Base-by-base conservation (phyloP, 2,113 vertebrate species). In the Tautogolabrus adspersus region DNA sequence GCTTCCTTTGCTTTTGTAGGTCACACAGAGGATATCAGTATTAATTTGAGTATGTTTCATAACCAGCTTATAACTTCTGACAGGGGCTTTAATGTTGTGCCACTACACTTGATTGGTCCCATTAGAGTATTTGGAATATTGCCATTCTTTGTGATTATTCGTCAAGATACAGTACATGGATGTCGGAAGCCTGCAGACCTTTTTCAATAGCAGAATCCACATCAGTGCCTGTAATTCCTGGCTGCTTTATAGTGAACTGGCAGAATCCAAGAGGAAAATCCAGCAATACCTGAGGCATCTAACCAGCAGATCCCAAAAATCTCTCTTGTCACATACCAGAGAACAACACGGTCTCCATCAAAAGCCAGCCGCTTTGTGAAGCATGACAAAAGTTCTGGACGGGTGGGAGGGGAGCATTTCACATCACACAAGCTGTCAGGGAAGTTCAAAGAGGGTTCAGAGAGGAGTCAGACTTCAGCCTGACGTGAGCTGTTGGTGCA, bases 381-480 rank as follows among this genome's bases (percentile, higher is more conserved):
- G 77, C 88, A 84, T 86, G 87, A 85, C 83, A 72, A 77, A 81
- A 79, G 72, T 67, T 68, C 52, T 76, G 75, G 66, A 70, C 16
- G 67, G 37, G 58, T 67, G 37, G 15, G 55, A 16, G 72, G 72
- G 62, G 68, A 57, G 75, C 72, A 3, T 79, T 79, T 79, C 68
- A 60, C 47, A 81, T 87, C 80, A 75, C 65, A 82, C 30, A 46
- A 84, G 86, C 89, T 91, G 90, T 89, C 92, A 91, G 73, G 9
- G 46, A 79, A 58, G 89, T 87, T 93, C 83, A 89, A 88, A 88
- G 76, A 68, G 52, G 75, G 85, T 90, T 91, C 86, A 87, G 62
- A 82, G 73, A 77, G 47, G 54, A 91, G 79, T 85, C 87, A 84
- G 86, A 81, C 73, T 85, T 79, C 77, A 87, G 76, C 73, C 82